Percentiles rank a stretch among this genome's conserved stretches.
Conservation (phyloP, 2,797 vertebrate genomes). For the Amblyopsis hoosieri region DNA sequence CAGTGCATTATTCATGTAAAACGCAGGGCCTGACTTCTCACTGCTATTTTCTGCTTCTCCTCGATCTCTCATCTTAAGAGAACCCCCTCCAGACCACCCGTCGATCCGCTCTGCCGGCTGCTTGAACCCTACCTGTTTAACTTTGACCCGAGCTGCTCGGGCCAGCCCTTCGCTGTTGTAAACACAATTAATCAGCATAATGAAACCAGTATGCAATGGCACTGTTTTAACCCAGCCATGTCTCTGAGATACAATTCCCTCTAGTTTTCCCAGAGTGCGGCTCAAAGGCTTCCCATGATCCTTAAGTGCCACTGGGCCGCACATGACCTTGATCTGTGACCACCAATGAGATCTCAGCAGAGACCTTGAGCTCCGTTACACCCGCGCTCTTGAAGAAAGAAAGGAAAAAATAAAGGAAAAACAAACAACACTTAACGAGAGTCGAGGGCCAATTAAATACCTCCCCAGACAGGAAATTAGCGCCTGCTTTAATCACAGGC, state of each 20-base stretch:
- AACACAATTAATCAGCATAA: slow-evolving; percentile 40
- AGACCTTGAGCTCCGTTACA: slow-evolving; percentile 29
- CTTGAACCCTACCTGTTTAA: slow-evolving; percentile 55
- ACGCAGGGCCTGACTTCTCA: slow-evolving; percentile 67
- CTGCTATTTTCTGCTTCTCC: slow-evolving; percentile 43
- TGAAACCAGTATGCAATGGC: not conserved
- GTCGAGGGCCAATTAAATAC: slow-evolving; percentile 70
- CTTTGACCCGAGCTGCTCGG: slow-evolving; percentile 28
- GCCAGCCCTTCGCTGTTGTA: slow-evolving; percentile 23
- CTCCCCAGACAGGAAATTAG: slow-evolving; percentile 71
- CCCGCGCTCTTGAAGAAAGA: slow-evolving; percentile 16
- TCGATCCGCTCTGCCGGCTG: not conserved
- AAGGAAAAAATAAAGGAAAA: slow-evolving; percentile 36
- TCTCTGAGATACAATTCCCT: slow-evolving; percentile 16
- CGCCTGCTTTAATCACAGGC: slow-evolving; percentile 73
- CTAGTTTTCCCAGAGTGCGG: slow-evolving; percentile 14
- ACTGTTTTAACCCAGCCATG: slow-evolving; percentile 15
- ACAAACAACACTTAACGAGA: slow-evolving; percentile 56
- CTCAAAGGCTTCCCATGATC: slow-evolving; percentile 31
- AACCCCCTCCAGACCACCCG: not conserved
- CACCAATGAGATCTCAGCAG: slow-evolving; percentile 24
- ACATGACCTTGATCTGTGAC: slow-evolving; percentile 50
- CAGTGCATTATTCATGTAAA: slow-evolving; percentile 81
- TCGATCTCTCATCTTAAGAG: slow-evolving; percentile 37
- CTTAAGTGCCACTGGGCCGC: slow-evolving; percentile 9